phyloP scores from a whole-genome alignment of 2,113 vertebrate species.

The Leucopsar rothschildi region DNA sequence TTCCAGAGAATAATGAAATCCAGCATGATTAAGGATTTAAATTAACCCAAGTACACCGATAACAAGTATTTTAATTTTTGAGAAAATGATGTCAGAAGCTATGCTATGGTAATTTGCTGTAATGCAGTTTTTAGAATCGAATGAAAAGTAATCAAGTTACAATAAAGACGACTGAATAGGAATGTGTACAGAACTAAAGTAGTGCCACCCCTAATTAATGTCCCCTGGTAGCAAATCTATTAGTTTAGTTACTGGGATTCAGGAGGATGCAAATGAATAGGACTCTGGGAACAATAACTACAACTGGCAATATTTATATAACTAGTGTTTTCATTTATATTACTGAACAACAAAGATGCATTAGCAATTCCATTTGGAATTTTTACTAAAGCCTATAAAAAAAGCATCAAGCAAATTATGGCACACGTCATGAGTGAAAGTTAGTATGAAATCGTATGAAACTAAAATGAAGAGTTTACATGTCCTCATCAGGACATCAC shows the following conservation, averaged over 20 bases:
- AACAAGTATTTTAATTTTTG: constrained; percentile 71
- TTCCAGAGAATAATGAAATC: constrained; percentile 44
- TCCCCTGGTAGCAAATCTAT: constrained; percentile 11
- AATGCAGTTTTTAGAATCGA: constrained; percentile 53
- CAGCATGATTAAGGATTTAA: constrained; percentile 50
- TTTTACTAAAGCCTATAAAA: not conserved
- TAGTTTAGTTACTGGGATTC: constrained; percentile 1
- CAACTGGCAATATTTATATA: not conserved
- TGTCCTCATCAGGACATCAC: not conserved
- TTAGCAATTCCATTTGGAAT: constrained; percentile 17
- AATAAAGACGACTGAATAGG: constrained; percentile 47
- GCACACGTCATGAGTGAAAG: not conserved
- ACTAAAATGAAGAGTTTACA: not conserved
- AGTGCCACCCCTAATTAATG: constrained; percentile 19
- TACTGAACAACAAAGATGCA: not conserved
- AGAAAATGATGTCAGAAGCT: constrained; percentile 49
- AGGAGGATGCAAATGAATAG: constrained; percentile 13
- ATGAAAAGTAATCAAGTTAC: constrained; percentile 68
- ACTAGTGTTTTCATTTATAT: not conserved
- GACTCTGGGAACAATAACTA: not conserved
- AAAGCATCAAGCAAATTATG: not conserved
- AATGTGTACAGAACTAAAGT: constrained; percentile 1
- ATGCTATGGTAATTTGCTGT: constrained; percentile 45
- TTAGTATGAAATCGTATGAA: not conserved
- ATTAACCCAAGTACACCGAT: constrained; percentile 52